A percentile compares a stretch with the other conserved stretches of the same genome.
phyloP scores from a whole-genome alignment of 2,888 invertebrate species.

The Dusona sp. region DNA sequence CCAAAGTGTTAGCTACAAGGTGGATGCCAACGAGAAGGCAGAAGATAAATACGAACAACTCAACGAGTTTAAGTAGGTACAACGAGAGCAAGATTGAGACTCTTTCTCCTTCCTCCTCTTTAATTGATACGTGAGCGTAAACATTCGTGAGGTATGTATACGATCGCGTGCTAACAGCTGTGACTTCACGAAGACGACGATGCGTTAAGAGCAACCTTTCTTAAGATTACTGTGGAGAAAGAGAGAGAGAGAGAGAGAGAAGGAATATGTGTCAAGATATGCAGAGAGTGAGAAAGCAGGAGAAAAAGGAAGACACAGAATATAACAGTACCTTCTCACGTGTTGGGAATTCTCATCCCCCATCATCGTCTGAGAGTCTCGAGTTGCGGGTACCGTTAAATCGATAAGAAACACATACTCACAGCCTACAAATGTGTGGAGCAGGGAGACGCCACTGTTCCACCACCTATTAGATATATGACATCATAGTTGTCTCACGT shows the following conservation, averaged over 20 bases:
- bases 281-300: conserved; percentile 26
- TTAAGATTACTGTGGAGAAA: neutral
- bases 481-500: conserved; percentile 46
- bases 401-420: conserved; percentile 67
- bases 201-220: conserved; percentile 63
- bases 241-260: neutral
- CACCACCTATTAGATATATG: conserved; percentile 20
- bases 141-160: conserved; percentile 38
- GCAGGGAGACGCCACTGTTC: conserved; percentile 47
- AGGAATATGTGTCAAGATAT: conserved; percentile 34
- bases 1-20: neutral
- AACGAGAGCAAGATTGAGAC: conserved; percentile 32
- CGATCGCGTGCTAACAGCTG: conserved; percentile 67
- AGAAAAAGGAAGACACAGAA: conserved; percentile 46
- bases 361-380: conserved; percentile 35
- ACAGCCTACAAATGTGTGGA: conserved; percentile 47
- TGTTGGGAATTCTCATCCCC: conserved; percentile 66
- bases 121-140: conserved; percentile 72
- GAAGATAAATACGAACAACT: conserved; percentile 26
- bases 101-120: conserved; percentile 32
- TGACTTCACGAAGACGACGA: conserved; percentile 9
- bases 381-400: conserved; percentile 56
- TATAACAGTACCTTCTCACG: conserved; percentile 58
- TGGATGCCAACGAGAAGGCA: neutral
- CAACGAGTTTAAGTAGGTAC: conserved; percentile 23